Conservation (phyloP, 1,140 invertebrate species). For the Drosophila rufa region DNA sequence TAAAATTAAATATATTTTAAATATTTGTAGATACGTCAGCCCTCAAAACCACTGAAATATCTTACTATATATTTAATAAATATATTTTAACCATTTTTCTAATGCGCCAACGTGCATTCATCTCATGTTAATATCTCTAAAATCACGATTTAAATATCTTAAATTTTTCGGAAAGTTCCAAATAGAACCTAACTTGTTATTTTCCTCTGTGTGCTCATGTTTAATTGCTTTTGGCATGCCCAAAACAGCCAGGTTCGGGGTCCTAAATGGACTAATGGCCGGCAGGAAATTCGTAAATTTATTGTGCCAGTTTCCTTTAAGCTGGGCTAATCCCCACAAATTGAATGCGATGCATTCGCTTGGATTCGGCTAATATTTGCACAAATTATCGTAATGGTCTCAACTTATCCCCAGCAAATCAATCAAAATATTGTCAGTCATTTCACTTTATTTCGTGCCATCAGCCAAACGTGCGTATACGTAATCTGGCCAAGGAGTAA, state of each 20-base stretch:
- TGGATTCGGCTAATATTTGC: slow-evolving; percentile 26
- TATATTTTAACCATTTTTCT: too few species aligned
- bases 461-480: slow-evolving; percentile 67
- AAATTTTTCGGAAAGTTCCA: too few species aligned
- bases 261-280: not conserved
- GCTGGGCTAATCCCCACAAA: slow-evolving; percentile 18
- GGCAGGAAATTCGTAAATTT: slow-evolving; percentile 9
- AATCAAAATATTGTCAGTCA: slow-evolving; percentile 54
- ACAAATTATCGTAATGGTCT: slow-evolving; percentile 48
- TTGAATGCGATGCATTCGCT: slow-evolving; percentile 24
- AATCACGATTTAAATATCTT: too few species aligned
- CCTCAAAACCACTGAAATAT: too few species aligned
- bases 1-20: too few species aligned
- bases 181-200: too few species aligned
- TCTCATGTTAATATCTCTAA: not conserved
- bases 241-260: not conserved
- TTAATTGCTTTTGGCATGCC: slow-evolving; percentile 35
- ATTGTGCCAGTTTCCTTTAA: slow-evolving; percentile 16
- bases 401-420: slow-evolving; percentile 32
- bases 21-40: too few species aligned
- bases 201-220: not conserved
- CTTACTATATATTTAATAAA: too few species aligned
- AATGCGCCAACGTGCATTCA: not conserved
- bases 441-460: slow-evolving; percentile 41
- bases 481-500: slow-evolving; percentile 51